Evolutionary conservation across 2,888 invertebrate species (phyloP).

Genomic region (Leptopilina syphax): DNA sequence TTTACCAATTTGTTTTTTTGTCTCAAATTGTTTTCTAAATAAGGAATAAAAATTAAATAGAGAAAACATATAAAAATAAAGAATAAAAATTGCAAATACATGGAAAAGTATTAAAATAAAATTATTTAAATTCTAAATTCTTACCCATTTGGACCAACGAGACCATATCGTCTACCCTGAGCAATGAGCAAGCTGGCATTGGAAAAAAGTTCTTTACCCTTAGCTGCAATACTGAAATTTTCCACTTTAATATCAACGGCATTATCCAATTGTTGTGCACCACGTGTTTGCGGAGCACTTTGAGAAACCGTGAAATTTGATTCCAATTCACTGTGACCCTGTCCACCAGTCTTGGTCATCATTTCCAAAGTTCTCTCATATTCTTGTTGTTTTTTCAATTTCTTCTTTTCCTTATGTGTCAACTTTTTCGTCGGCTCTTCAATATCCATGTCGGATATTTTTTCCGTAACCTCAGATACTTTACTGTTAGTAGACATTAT

Average conservation of each 20-base stretch:
- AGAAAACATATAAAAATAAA: neutral
- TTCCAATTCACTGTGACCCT: conserved; percentile 92
- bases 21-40: neutral
- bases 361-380: conserved; percentile 92
- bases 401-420: conserved; percentile 95
- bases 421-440: conserved; percentile 82
- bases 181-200: conserved; percentile 97
- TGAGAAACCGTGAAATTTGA: conserved; percentile 97
- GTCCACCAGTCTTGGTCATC: conserved; percentile 90
- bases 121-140: neutral
- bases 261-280: conserved; percentile 83
- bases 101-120: neutral
- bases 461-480: conserved; percentile 61
- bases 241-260: conserved; percentile 99
- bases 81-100: neutral
- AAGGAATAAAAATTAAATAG: neutral
- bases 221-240: conserved; percentile 97
- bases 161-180: conserved; percentile 94
- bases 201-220: conserved; percentile 97
- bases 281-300: conserved; percentile 79
- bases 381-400: conserved; percentile 91
- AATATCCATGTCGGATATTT: conserved; percentile 67
- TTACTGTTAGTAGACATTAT: conserved; percentile 59
- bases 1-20: no score
- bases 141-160: conserved; percentile 98